These are phyloP conservation scores for Schlechtendalia chinensis DNA, from an alignment of 1,140 invertebrate species.

Conservation along the genomic window DNA sequence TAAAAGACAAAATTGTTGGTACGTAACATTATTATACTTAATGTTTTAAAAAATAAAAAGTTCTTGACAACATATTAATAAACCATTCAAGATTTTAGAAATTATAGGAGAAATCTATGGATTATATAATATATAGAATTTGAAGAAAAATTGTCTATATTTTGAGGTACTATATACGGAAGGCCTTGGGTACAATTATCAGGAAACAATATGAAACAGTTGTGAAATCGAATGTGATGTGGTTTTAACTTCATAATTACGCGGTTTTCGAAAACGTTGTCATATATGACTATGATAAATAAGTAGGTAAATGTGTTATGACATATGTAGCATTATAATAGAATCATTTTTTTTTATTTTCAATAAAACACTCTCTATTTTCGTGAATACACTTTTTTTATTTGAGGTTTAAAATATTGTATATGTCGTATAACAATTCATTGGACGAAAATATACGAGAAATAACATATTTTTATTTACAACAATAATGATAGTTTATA, in stretches of 20 bases:
- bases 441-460: too few relatives aligned
- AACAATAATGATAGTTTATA: too few relatives aligned
- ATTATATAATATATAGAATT: not conserved
- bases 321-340: not conserved
- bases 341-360: not conserved
- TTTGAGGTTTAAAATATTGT: too few relatives aligned
- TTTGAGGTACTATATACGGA: slow-evolving; percentile 7
- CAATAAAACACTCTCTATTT: not conserved
- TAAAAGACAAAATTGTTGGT: not conserved
- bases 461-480: too few relatives aligned
- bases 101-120: slow-evolving; percentile 1
- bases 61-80: not conserved
- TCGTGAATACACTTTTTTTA: not conserved
- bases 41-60: slow-evolving; percentile 16
- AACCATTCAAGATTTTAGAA: slow-evolving; percentile 13
- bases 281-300: not conserved
- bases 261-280: slow-evolving; percentile 39
- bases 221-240: slow-evolving; percentile 34
- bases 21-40: not conserved
- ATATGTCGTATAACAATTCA: too few relatives aligned
- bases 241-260: slow-evolving; percentile 41
- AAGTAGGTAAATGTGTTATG: not conserved
- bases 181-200: slow-evolving; percentile 27
- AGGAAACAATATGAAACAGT: slow-evolving; percentile 13
- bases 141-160: not conserved